phyloP scores from a whole-genome alignment of 2,797 vertebrate genomes.

The Anguilla anguilla region DNA sequence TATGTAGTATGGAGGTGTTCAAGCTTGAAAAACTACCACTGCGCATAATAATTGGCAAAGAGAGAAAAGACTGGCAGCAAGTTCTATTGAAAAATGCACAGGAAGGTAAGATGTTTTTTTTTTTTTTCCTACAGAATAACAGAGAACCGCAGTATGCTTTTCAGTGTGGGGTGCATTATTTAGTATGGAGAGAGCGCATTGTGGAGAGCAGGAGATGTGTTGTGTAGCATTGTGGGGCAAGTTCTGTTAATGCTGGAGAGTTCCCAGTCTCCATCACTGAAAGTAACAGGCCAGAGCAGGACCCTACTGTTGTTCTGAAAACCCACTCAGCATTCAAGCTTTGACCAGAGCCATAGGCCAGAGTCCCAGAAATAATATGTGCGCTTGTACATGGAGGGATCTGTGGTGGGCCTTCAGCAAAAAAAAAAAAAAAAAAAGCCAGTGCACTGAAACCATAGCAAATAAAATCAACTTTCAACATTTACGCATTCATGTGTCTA shows the following conservation, averaged over 20 bases:
- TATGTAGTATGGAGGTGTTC: background rate
- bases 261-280: background rate
- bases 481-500: background rate
- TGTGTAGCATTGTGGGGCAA: background rate
- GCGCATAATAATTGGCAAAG: background rate
- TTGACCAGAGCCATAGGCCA: background rate
- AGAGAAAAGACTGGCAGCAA: background rate
- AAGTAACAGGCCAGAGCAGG: background rate
- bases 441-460: background rate
- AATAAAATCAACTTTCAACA: background rate
- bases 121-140: background rate
- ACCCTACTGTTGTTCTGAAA: background rate
- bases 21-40: background rate
- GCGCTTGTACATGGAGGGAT: background rate
- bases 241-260: background rate
- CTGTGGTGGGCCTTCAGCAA: too few species aligned
- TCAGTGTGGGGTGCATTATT: background rate
- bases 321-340: background rate
- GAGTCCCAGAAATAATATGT: background rate
- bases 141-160: background rate
- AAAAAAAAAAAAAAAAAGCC: background rate
- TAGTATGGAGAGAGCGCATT: background rate
- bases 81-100: background rate
- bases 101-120: background rate
- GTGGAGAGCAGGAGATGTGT: background rate